phyloP scores from a whole-genome alignment of 2,888 invertebrate species.

The Mactromeris polynyma region DNA sequence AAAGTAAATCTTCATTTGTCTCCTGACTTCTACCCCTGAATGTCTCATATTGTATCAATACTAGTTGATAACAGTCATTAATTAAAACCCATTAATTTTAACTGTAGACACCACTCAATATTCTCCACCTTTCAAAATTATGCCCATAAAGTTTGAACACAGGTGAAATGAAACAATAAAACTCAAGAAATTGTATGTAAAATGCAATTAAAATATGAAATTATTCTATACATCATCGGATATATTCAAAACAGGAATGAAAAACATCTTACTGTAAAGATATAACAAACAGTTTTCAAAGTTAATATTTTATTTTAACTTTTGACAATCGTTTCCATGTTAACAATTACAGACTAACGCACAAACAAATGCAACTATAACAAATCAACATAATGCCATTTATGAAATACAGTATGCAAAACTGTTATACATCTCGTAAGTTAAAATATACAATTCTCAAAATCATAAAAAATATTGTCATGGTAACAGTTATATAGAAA shows the following conservation, averaged over 20 bases:
- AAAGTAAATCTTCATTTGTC: too few species aligned
- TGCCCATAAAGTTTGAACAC: too few species aligned
- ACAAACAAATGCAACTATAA: conserved; percentile 13
- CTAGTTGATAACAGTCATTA: background rate
- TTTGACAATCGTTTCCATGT: background rate
- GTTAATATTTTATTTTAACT: background rate
- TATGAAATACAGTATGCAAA: background rate
- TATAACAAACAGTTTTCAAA: background rate
- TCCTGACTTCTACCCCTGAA: too few species aligned
- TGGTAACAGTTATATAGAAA: background rate
- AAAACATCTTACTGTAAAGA: background rate
- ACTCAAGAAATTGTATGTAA: too few species aligned
- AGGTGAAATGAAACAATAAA: too few species aligned
- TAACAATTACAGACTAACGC: background rate
- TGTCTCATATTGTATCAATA: background rate
- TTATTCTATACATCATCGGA: background rate
- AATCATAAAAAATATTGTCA: background rate
- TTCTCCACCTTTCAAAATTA: background rate
- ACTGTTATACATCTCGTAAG: background rate
- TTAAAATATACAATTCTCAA: conserved; percentile 1
- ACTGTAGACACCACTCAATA: background rate
- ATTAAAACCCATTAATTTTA: background rate
- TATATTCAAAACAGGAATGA: background rate
- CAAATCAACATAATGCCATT: background rate
- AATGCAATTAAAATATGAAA: too few species aligned